Conservation (phyloP, 2,113 vertebrate genomes). For the Platysteira castanea region DNA sequence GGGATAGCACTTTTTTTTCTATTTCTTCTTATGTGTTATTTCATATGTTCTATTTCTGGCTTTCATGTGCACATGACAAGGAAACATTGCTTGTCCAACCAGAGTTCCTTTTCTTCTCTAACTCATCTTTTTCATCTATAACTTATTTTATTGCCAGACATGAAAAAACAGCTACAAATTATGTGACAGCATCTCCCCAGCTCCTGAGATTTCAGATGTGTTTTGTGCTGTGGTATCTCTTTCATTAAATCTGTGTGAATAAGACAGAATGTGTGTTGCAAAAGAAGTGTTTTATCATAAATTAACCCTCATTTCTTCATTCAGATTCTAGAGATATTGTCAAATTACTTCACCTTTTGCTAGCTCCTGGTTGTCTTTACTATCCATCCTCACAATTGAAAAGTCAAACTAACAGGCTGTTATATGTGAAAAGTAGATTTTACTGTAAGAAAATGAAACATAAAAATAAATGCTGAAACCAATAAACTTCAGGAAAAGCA, state of each 20-base stretch:
- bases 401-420: background rate
- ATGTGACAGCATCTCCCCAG: constrained; percentile 27
- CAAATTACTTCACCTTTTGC: background rate
- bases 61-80: background rate
- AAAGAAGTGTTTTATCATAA: constrained; percentile 36
- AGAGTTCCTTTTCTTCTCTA: background rate
- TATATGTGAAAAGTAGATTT: background rate
- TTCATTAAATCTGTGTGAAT: constrained; percentile 41
- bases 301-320: constrained; percentile 39
- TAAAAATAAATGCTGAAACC: background rate
- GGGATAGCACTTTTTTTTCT: background rate
- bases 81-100: background rate
- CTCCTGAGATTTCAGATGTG: background rate
- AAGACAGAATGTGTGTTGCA: background rate
- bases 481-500: constrained; percentile 2
- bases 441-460: background rate
- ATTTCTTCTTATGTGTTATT: background rate
- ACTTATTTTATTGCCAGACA: constrained; percentile 24
- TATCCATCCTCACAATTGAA: background rate
- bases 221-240: background rate
- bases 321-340: background rate
- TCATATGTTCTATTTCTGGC: background rate
- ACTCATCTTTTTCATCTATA: background rate
- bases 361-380: background rate
- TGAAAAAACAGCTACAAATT: constrained; percentile 47